phyloP scores from a whole-genome alignment of 1,140 invertebrate species.

The Oncopeltus fasciatus region DNA sequence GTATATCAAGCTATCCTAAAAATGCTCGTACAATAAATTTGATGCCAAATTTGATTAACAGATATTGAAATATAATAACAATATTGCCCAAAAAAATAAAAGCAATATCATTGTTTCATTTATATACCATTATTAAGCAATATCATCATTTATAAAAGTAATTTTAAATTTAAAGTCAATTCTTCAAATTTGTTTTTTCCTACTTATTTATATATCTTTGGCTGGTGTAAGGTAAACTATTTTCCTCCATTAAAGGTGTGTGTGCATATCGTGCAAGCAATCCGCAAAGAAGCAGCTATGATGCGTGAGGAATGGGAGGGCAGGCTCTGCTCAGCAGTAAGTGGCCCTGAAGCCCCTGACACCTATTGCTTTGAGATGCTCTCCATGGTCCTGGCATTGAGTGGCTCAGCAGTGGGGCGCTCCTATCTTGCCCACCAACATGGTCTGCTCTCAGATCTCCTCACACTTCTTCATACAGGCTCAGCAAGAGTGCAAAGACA shows the following conservation, averaged over 20 bases:
- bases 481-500: slow-evolving; percentile 88
- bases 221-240: neutral
- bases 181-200: neutral
- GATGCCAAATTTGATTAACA: too few species aligned
- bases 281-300: slow-evolving; percentile 68
- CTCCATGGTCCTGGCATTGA: slow-evolving; percentile 85
- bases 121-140: too few species aligned
- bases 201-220: neutral
- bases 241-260: slow-evolving; percentile 46
- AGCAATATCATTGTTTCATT: too few species aligned
- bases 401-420: slow-evolving; percentile 78
- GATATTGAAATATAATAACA: too few species aligned
- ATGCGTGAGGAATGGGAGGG: slow-evolving; percentile 81
- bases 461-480: slow-evolving; percentile 81
- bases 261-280: slow-evolving; percentile 84
- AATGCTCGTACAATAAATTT: too few species aligned
- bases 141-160: neutral
- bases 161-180: neutral
- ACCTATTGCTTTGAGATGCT: slow-evolving; percentile 97
- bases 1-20: too few species aligned
- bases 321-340: slow-evolving; percentile 31
- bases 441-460: slow-evolving; percentile 65
- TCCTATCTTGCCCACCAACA: slow-evolving; percentile 80
- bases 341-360: slow-evolving; percentile 43
- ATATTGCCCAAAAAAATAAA: too few species aligned